Conservation (phyloP, 2,797 vertebrate genomes). For the Dermochelys coriacea region DNA sequence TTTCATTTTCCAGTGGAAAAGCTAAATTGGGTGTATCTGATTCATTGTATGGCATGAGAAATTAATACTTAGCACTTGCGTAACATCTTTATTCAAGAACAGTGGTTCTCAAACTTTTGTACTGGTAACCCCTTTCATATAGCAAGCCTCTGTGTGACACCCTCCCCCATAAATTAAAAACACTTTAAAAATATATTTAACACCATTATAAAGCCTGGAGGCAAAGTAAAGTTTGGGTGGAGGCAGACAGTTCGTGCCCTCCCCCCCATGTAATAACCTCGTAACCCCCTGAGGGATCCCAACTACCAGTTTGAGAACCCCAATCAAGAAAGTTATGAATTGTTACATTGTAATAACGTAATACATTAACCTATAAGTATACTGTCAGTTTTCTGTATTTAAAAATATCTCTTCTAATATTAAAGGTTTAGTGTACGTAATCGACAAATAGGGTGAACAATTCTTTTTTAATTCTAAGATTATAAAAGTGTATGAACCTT, state of each 20-base stretch:
- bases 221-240: too few relatives aligned
- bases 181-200: too few relatives aligned
- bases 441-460: not conserved
- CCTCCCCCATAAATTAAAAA: too few relatives aligned
- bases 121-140: too few relatives aligned
- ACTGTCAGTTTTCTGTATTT: not conserved
- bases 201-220: too few relatives aligned
- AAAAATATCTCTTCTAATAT: not conserved
- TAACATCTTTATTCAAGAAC: not conserved
- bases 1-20: not conserved
- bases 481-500: not conserved
- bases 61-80: not conserved
- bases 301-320: too few relatives aligned
- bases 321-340: not conserved
- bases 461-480: not conserved
- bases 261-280: too few relatives aligned
- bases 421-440: fast-evolving
- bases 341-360: not conserved
- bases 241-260: too few relatives aligned
- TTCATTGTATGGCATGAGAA: not conserved
- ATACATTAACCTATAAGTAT: not conserved
- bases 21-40: not conserved
- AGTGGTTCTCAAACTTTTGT: too few relatives aligned
- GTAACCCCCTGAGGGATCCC: too few relatives aligned
- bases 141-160: too few relatives aligned